Evolutionary conservation across 2,797 vertebrate species (phyloP).

Genomic region (Anabas testudineus): DNA sequence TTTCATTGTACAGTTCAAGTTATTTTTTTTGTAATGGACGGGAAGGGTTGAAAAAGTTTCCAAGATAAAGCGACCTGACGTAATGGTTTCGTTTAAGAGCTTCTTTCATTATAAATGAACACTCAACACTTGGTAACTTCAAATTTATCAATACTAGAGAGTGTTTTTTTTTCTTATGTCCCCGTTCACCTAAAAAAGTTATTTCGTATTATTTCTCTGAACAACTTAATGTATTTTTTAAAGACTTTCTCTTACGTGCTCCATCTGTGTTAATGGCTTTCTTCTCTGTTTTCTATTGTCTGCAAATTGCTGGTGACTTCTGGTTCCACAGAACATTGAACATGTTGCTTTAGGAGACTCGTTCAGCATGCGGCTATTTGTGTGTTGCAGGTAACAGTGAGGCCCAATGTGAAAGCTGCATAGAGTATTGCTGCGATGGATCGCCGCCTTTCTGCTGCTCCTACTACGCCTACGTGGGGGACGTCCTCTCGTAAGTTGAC

Average conservation of each 20-base stretch:
- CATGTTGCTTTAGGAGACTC: neutral
- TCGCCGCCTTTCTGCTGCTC: constrained; percentile 92
- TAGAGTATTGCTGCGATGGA: constrained; percentile 93
- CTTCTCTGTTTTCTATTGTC: neutral
- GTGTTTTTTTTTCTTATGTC: neutral
- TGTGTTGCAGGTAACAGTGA: constrained; percentile 83
- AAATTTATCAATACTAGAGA: neutral
- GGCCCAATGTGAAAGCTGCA: constrained; percentile 90
- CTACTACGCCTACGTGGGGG: constrained; percentile 93
- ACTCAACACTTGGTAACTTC: neutral
- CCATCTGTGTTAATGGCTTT: neutral
- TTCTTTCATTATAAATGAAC: constrained; percentile 1
- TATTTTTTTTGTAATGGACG: constrained; percentile 1
- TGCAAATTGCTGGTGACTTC: neutral
- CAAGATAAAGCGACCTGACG: neutral
- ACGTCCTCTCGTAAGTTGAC: constrained; percentile 92
- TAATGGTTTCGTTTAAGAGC: neutral
- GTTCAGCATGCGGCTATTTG: constrained; percentile 13
- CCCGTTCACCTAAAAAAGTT: neutral
- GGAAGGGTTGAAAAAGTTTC: neutral
- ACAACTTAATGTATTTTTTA: neutral
- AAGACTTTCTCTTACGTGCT: neutral
- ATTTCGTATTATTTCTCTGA: neutral
- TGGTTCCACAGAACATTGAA: neutral
- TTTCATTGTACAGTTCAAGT: constrained; percentile 22